Percentiles rank a stretch among this genome's conserved stretches.
Conservation (phyloP, 2,888 invertebrate species). For the Linnaemya vulpina region DNA sequence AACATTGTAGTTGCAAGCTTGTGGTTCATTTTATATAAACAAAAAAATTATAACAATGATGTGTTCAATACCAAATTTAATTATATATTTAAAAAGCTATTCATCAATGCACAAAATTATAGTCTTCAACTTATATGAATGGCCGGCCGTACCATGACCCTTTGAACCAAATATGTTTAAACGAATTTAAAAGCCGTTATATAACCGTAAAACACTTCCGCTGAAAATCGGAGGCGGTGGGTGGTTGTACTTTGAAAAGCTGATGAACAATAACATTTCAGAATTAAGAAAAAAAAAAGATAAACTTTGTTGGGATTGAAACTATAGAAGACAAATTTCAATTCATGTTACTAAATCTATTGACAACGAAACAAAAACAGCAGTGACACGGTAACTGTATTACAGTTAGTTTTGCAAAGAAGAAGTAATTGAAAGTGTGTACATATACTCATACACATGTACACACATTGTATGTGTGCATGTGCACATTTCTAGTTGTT, state of each 20-base stretch:
- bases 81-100: neutral
- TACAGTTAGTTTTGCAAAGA: slow-evolving; percentile 27
- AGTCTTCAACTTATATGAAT: neutral
- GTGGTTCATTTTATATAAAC: no score
- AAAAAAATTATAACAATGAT: no score
- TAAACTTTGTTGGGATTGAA: neutral
- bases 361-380: slow-evolving; percentile 8
- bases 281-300: neutral
- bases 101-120: neutral
- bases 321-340: slow-evolving; percentile 28
- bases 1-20: no score
- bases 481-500: neutral
- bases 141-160: neutral
- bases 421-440: neutral
- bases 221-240: neutral
- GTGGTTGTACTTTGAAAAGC: slow-evolving; percentile 31
- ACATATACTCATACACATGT: neutral
- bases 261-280: slow-evolving; percentile 53
- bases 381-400: slow-evolving; percentile 6
- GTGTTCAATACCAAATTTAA: no score
- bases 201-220: slow-evolving; percentile 50
- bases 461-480: neutral
- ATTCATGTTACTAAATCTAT: neutral
- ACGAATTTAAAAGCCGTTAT: slow-evolving; percentile 5
- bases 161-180: neutral